Evolutionary conservation across 2,888 invertebrate species (phyloP).

Genomic region (Neria commutata): DNA sequence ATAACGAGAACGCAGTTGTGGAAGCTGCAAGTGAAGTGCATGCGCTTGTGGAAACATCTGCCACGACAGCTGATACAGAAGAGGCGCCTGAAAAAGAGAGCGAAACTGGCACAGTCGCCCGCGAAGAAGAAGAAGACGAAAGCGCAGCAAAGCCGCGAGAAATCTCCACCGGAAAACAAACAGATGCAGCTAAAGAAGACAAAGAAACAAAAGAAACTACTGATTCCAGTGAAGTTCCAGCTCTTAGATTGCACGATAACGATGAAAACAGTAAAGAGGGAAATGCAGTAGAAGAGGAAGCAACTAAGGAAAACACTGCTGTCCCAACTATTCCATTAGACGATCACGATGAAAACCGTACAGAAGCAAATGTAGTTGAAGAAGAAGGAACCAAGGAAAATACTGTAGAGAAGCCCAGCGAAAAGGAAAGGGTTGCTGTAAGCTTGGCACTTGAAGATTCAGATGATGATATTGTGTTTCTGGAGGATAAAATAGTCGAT

Average conservation of each 20-base stretch:
- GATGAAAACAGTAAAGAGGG: not conserved
- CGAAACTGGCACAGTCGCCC: not conserved
- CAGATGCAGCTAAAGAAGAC: not conserved
- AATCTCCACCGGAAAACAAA: not conserved
- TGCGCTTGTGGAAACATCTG: not conserved
- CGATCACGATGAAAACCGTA: not conserved
- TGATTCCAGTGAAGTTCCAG: not conserved
- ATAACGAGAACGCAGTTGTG: not conserved
- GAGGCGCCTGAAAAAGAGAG: not conserved
- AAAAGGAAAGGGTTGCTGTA: conserved; percentile 13
- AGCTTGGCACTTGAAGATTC: conserved; percentile 35
- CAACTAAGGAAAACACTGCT: not conserved
- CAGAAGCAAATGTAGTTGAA: not conserved
- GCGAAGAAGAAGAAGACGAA: not conserved
- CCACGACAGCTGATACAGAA: conserved; percentile 8
- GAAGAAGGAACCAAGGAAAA: no score
- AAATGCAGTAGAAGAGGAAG: not conserved
- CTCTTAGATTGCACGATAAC: not conserved
- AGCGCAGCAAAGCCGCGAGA: not conserved
- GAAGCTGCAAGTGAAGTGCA: not conserved
- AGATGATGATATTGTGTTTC: conserved; percentile 52
- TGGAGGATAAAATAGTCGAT: conserved; percentile 38
- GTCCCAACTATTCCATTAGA: not conserved
- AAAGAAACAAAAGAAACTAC: not conserved
- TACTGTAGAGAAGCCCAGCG: not conserved